Conservation (phyloP, 1,140 invertebrate species). For the Planococcus citri region DNA sequence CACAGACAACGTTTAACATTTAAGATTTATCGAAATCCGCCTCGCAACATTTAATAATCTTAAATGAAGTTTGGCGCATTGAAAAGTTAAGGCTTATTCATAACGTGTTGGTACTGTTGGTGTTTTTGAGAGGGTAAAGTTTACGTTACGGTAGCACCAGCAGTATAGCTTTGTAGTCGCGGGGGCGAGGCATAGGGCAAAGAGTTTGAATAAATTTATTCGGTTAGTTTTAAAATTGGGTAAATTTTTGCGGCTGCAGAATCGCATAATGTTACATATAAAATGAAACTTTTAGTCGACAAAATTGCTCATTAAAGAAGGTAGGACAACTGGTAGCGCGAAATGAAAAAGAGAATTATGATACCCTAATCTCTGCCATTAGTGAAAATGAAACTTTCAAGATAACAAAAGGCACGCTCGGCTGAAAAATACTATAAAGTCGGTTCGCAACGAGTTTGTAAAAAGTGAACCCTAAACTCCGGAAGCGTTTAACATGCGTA, state of each 20-base stretch:
- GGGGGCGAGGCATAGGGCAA: neutral
- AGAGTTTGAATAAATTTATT: constrained; percentile 4
- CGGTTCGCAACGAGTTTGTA: neutral
- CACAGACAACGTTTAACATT: too few species aligned
- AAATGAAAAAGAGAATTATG: constrained; percentile 8
- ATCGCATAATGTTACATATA: constrained; percentile 3
- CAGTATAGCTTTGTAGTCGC: too few species aligned
- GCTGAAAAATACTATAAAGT: neutral
- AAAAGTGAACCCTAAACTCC: constrained; percentile 1
- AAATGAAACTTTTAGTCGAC: constrained; percentile 3
- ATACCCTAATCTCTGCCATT: neutral
- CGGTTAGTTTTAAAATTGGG: neutral
- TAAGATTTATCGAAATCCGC: neutral
- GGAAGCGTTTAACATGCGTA: constrained; percentile 4
- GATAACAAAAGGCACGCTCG: constrained; percentile 1
- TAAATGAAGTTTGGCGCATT: neutral
- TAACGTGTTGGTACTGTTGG: too few species aligned
- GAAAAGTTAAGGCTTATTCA: too few species aligned
- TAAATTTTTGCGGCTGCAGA: neutral
- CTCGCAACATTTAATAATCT: neutral
- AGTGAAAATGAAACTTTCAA: neutral
- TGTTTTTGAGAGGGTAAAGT: neutral
- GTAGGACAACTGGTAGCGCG: constrained; percentile 1
- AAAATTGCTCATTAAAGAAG: constrained; percentile 4
- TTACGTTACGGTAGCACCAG: too few species aligned